Conservation (phyloP, 2,888 invertebrate genomes). For the Erpobdella octoculata region DNA sequence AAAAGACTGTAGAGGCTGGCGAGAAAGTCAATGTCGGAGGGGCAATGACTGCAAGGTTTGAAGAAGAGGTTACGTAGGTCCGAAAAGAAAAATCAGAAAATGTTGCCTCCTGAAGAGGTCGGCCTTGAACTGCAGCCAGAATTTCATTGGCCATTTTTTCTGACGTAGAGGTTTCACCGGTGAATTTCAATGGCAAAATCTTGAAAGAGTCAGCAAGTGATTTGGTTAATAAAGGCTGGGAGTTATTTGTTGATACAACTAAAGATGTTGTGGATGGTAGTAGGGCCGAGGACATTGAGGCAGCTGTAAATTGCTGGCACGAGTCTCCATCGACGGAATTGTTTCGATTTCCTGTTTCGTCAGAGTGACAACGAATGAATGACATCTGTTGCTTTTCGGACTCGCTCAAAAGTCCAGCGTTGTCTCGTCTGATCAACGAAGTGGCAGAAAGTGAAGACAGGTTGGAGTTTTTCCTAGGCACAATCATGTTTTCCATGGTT, state of each 20-base stretch:
- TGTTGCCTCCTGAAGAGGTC: neutral
- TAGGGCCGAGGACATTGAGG: neutral
- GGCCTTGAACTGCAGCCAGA: neutral
- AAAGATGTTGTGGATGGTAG: neutral
- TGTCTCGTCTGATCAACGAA: neutral
- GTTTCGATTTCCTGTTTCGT: neutral
- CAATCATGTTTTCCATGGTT: neutral
- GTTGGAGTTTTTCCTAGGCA: neutral
- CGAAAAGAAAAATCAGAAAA: neutral
- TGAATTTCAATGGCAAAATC: neutral
- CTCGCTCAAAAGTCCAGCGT: neutral
- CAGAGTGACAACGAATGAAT: neutral
- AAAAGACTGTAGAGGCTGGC: neutral
- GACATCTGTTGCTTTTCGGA: neutral
- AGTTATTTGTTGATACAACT: neutral
- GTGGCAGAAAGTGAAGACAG: neutral
- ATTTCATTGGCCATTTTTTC: no score
- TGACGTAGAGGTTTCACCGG: neutral
- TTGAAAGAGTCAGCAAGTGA: neutral
- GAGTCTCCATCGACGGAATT: neutral
- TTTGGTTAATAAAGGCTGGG: neutral
- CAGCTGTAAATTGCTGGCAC: no score
- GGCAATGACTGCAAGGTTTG: neutral
- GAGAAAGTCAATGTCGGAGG: conserved; percentile 3
- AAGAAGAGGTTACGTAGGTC: neutral